A percentile compares a stretch with the other conserved stretches of the same genome.
Evolutionary conservation across 2,888 invertebrate species (phyloP).

Genomic region (Leptopterna dolabrata): DNA sequence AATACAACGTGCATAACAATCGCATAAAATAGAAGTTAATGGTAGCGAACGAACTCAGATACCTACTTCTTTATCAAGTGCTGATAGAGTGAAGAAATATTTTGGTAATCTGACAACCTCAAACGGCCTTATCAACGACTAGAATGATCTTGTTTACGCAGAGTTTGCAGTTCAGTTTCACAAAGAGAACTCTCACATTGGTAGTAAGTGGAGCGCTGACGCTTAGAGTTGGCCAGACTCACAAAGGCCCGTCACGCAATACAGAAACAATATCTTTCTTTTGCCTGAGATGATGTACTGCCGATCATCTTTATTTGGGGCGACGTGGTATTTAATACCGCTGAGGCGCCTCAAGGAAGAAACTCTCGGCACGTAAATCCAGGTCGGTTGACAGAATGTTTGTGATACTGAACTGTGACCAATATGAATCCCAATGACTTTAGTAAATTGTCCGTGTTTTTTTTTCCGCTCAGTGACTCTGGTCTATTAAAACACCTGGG

Average conservation of each 20-base stretch:
- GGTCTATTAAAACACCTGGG: background rate
- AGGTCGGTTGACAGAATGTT: background rate
- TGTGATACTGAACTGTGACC: background rate
- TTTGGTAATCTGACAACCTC: background rate
- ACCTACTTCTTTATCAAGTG: background rate
- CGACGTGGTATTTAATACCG: background rate
- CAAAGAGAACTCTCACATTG: background rate
- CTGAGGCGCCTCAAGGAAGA: background rate
- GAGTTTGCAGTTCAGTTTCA: background rate
- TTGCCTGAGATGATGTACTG: background rate
- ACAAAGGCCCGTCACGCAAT: background rate
- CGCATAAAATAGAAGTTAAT: no score
- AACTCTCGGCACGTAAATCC: background rate
- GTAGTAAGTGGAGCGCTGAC: background rate
- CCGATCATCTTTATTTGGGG: background rate
- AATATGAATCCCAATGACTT: background rate
- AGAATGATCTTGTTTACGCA: background rate
- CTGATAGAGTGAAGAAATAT: background rate
- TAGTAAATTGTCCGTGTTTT: background rate
- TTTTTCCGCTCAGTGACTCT: background rate
- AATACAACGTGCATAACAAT: no score
- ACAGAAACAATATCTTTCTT: background rate
- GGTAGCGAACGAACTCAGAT: background rate
- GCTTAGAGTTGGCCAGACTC: background rate
- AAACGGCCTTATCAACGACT: background rate